These are phyloP conservation scores for Condylura cristata DNA, from an alignment of 2,113 vertebrate species.

Conservation along the genomic window DNA sequence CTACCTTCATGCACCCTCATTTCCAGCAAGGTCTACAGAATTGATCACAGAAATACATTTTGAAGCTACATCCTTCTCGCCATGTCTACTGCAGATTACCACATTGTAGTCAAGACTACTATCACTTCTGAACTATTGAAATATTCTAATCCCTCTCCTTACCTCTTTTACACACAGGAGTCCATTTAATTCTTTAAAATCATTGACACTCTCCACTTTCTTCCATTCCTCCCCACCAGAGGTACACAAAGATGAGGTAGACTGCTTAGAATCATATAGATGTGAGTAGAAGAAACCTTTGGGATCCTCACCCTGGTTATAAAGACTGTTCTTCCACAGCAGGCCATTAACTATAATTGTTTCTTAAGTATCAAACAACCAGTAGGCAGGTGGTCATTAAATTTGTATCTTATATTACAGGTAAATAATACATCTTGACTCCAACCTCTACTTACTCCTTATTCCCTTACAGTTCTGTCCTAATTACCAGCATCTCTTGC, in stretches of 20 bases:
- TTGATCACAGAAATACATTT: background rate
- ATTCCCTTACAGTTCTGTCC: background rate
- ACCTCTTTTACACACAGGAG: background rate
- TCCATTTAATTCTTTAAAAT: background rate
- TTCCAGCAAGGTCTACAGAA: background rate
- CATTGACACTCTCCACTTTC: too few species aligned
- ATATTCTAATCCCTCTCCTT: background rate
- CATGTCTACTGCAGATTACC: background rate
- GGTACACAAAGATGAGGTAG: background rate
- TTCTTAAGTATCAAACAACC: background rate
- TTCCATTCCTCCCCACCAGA: background rate
- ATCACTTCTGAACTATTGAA: background rate
- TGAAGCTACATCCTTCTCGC: background rate
- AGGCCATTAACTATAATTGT: background rate
- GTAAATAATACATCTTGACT: background rate
- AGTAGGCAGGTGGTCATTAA: background rate
- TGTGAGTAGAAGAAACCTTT: background rate
- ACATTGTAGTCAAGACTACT: background rate
- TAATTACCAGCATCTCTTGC: background rate
- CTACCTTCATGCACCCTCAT: background rate
- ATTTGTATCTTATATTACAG: background rate
- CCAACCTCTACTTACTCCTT: background rate
- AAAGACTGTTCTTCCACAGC: background rate
- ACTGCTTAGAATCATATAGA: background rate
- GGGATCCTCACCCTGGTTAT: background rate